Base-by-base conservation (phyloP, 2,113 vertebrate species). In the Tautogolabrus adspersus region DNA sequence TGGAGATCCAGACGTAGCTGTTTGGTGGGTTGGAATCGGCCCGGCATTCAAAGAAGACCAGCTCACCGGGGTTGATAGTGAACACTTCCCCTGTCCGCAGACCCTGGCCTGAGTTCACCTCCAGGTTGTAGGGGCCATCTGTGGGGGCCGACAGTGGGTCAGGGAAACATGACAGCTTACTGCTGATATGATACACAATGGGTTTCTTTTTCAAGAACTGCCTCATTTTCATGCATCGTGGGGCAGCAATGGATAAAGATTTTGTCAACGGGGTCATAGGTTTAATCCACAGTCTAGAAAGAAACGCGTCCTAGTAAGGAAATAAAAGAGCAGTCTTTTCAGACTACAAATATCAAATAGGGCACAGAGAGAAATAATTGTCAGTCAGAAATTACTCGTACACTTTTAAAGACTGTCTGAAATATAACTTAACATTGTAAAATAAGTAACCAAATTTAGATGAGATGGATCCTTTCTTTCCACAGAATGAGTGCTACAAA, bases 21-120 rank as follows among this genome's bases (percentile, higher is more conserved):
- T 98, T 98, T 44, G 98, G 97, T 38, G 98, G 98, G 73, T 98
- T 97, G 61, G 98, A 99, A 59, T 98, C 97, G 0, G 97, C 98
- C 21, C 93, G 96, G 90, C 98, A 99, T 72, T 98, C 92, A 5
- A 99, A 97, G 67, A 95, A 93, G 60, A 96, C 88, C 57, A 96
- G 93, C 87, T 98, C 96, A 44, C 97, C 96, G 1, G 95, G 73
- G 62, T 96, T 96, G 75, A 98, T 93, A 23, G 96, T 97, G 82
- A 99, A 98, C 68, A 99, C 96, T 8, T 94, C 93, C 3, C 96
- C 95, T 18, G 95, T 94, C 62, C 95, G 95, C 67, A 96, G 90
- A 63, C 96, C 96, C 90, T 96, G 96, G 69, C 93, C 95, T 52
- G 96, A 97, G 90, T 94, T 96, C 82, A 99, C 97, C 84, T 88